Conservation (phyloP, 2,797 vertebrate species). For the Sarcoramphus papa region DNA sequence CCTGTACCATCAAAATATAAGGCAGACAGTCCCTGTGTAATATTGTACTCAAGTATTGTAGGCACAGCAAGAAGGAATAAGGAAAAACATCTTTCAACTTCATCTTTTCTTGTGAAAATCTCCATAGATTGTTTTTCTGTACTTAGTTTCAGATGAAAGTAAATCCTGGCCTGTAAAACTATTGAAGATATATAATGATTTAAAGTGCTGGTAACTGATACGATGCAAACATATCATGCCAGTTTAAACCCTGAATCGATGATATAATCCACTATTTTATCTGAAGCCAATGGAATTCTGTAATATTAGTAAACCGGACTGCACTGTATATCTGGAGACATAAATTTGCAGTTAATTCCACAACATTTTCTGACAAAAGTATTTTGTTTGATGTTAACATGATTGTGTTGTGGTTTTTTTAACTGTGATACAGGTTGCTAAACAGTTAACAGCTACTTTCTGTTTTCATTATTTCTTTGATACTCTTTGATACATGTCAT, state of each 20-base stretch:
- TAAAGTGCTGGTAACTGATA: conserved; percentile 34
- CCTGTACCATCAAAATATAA: conserved; percentile 24
- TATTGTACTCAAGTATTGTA: neutral
- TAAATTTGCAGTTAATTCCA: neutral
- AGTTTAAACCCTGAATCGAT: neutral
- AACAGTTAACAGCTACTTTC: neutral
- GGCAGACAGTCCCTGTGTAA: conserved; percentile 4
- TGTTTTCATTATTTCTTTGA: neutral
- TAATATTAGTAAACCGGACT: neutral
- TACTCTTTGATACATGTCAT: neutral
- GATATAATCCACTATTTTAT: neutral
- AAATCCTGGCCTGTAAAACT: neutral
- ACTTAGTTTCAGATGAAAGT: neutral
- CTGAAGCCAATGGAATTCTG: neutral
- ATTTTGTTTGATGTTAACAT: neutral
- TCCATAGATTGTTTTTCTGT: neutral
- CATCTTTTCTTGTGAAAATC: neutral
- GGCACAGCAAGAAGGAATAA: conserved; percentile 18
- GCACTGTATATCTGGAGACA: neutral
- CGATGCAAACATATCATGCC: neutral
- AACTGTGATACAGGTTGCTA: neutral
- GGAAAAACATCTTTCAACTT: neutral
- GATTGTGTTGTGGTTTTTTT: neutral
- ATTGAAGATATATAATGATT: neutral
- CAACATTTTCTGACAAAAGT: neutral